These are phyloP conservation scores for Monopis laevigella DNA, from an alignment of 2,888 invertebrate species.

Conservation along the genomic window DNA sequence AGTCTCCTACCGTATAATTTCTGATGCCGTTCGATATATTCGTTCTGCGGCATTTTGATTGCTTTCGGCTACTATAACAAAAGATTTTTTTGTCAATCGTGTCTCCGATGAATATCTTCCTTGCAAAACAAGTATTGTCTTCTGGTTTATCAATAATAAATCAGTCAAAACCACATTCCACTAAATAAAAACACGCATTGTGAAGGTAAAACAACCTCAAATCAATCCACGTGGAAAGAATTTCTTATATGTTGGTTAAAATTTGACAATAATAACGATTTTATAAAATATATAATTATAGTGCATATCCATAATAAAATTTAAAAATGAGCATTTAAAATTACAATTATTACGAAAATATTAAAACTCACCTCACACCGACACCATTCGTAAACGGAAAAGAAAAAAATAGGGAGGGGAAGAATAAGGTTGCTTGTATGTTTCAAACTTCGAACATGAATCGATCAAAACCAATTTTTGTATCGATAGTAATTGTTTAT, in stretches of 20 bases:
- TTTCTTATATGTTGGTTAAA: background rate
- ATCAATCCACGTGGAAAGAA: background rate
- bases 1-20: constrained; percentile 96
- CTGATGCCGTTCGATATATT: constrained; percentile 97
- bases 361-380: constrained; percentile 54
- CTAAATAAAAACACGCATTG: constrained; percentile 1
- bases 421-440: background rate
- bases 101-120: no score
- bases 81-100: constrained; percentile 38
- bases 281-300: no score
- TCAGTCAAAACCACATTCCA: background rate
- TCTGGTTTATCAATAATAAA: no score
- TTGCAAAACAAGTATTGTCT: no score
- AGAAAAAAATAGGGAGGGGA: no score
- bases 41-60: constrained; percentile 96
- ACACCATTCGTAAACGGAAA: constrained; percentile 63
- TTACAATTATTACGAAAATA: background rate
- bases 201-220: background rate
- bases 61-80: constrained; percentile 66
- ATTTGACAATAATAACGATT: no score
- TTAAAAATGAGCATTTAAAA: no score
- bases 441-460: no score
- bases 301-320: no score
- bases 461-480: no score
- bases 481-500: no score